Percentiles rank a stretch among this genome's conserved stretches.
phyloP scores from a whole-genome alignment of 2,113 vertebrate genomes.

The Lagenorhynchus albirostris region DNA sequence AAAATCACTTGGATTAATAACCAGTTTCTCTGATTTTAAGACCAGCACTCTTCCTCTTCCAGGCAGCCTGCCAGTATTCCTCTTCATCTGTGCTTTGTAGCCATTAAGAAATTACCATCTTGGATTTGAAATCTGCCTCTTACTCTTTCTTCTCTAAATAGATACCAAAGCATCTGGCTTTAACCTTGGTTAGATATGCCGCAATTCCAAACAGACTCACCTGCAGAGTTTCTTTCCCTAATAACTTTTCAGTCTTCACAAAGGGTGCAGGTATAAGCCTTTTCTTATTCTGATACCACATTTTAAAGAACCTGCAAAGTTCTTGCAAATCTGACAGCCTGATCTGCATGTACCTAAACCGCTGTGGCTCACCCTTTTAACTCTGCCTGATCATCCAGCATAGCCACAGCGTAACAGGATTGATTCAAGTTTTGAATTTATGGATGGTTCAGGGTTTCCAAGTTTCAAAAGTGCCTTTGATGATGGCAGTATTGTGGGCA shows the following conservation, averaged over 20 bases:
- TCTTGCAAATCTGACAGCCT: not conserved
- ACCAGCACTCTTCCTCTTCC: not conserved
- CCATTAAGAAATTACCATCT: not conserved
- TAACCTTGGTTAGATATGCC: not conserved
- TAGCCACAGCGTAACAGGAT: conserved; percentile 73
- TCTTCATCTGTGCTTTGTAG: not conserved
- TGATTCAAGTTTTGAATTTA: conserved; percentile 77
- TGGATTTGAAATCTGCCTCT: not conserved
- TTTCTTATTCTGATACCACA: not conserved
- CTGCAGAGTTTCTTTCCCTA: not conserved
- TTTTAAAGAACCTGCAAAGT: not conserved
- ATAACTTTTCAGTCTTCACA: not conserved
- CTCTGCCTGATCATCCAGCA: conserved; percentile 75
- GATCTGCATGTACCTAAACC: conserved; percentile 76
- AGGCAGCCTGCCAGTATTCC: not conserved
- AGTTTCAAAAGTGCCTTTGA: conserved; percentile 58
- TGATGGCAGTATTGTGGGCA: not conserved
- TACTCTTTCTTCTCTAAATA: too few species aligned
- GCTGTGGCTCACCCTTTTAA: conserved; percentile 73
- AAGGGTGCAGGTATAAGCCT: not conserved
- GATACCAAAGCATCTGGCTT: not conserved
- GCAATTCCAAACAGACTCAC: not conserved
- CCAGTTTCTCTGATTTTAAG: not conserved
- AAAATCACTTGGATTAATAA: not conserved
- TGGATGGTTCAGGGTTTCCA: conserved; percentile 70